Evolutionary conservation across 2,113 vertebrate genomes (phyloP), one percentile per base, ranked within the genome.

Genomic region (Miniopterus natalensis): DNA sequence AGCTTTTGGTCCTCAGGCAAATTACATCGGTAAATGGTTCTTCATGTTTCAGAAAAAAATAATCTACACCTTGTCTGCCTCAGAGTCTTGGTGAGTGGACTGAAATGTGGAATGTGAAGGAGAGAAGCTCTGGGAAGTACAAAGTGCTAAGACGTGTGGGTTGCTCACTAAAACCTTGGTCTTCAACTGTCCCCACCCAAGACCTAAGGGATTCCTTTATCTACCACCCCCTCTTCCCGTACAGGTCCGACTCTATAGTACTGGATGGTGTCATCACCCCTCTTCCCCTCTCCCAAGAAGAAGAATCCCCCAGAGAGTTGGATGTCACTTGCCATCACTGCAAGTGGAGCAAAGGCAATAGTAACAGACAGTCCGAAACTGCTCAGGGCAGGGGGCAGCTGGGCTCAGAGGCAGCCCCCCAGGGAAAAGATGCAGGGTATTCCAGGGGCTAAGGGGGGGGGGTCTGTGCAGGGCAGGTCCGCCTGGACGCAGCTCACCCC

Each of bases 1-100:
- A 89, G 47, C 27, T 75, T 61, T 89, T 21, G 12, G 27, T 88
- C 45, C 40, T 88, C 40, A 40, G 14, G 71, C 25, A 94, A 91
- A 94, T 49, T 59, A 59, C 23, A 29, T 61, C 42, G 95, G 4
- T 20, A 57, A 66, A 42, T 90, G 3, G n/a, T 55, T 84, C 18
- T 95, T 88, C 15, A 0, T 71, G 17, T 63, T 71, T 61, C 92
- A 92, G 63, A 93, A 61, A 18, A 85, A 88, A 91, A 65, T 51
- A 71, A 31, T 49, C 42, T 55, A 55, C 10, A 49, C 8, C 4
- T 31, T 71, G 57, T 27, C 70, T 51, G 23, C 42, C 53, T 71
- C 6, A 1, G 68, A 29, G 47, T 4, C 47, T 70, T 36, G 18
- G 47, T 45, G 36, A 53, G 2, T 53, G 45, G 71, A 59, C 14